Evolutionary conservation across 2,113 vertebrate species (phyloP).

Genomic region (Tragelaphus scriptus): DNA sequence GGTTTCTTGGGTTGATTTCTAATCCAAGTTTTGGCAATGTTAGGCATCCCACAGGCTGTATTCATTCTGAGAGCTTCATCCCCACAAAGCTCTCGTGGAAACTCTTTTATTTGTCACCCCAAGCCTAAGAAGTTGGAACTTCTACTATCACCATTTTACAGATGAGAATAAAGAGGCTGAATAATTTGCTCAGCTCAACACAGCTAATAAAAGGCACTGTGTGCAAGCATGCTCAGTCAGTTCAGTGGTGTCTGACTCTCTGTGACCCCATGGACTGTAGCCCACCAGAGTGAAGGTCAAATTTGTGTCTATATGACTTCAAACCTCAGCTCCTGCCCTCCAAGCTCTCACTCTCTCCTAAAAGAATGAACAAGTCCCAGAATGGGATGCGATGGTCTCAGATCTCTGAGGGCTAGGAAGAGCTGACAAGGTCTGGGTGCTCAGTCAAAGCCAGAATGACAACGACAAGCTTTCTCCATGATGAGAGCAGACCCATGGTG

Average conservation of each 20-base stretch:
- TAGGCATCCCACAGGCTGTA: background rate
- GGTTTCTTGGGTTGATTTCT: background rate
- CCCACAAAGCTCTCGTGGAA: background rate
- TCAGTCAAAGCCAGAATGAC: background rate
- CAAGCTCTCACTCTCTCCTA: background rate
- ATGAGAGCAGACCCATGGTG: background rate
- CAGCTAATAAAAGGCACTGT: background rate
- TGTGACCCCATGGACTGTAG: background rate
- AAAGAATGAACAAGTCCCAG: background rate
- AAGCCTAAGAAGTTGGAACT: background rate
- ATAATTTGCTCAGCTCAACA: background rate
- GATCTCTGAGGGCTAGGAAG: background rate
- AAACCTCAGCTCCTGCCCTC: background rate
- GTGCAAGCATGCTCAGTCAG: rapidly evolving
- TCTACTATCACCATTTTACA: background rate
- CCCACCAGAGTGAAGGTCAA: background rate
- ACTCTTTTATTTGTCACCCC: background rate
- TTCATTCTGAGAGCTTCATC: background rate
- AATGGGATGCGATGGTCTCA: background rate
- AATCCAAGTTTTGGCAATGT: background rate
- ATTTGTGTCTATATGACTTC: background rate
- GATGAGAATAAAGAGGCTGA: background rate
- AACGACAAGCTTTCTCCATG: background rate
- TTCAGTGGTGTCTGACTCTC: background rate
- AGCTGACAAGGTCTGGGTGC: background rate